Evolutionary conservation across 2,888 invertebrate genomes (phyloP), one percentile per base, ranked within the genome.

Genomic region (Caenorhabditis uteleia): DNA sequence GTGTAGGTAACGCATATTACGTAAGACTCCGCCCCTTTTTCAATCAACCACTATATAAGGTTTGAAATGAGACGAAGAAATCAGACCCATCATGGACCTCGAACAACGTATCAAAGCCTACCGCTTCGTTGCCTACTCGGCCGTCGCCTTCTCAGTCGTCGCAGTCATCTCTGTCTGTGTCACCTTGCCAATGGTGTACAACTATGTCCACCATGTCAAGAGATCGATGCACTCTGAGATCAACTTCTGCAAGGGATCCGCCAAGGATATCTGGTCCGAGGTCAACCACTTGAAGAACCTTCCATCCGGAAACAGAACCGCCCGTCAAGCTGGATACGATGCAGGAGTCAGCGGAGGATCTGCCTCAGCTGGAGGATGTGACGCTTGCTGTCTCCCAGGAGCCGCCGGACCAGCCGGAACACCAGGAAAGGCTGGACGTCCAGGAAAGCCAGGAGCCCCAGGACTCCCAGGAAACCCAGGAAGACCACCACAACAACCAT

Each of bases 321-420:
- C 75, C 61, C 75, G 75, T 70, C 75, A 75, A 51, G 62, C 71
- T 27, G 71, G 71, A 42, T 70, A 70, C 34, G 69, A 64, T 31
- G 60, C 59, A 29, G 70, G 59, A 51, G 67, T 64, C 23, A 49
- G 43, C 42, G 68, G 68, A 59, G 62, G 58, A 53, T 39, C 55
- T 27, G 62, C 54, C 34, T 54, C 57, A 26, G 66, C 55, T 26
- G 64, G 64, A 50, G 69, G 65, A 18, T 79, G 79, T 55, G 74
- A 72, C 39, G 72, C 72, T 40, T 79, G 79, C 67, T 79, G 79
- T 61, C 60, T 79, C 23, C 71, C 71, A 39, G 71, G 71, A 58
- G 68, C 71, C 44, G 57, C 71, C 47, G 71, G 71, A 54, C 65
- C 73, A 39, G 65, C 62, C 36, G 73, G 73, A 57, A 61, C 61